Evolutionary conservation across 1,140 invertebrate species (phyloP), one percentile per base, ranked within the genome.

Genomic region (Hylaeus anthracinus): DNA sequence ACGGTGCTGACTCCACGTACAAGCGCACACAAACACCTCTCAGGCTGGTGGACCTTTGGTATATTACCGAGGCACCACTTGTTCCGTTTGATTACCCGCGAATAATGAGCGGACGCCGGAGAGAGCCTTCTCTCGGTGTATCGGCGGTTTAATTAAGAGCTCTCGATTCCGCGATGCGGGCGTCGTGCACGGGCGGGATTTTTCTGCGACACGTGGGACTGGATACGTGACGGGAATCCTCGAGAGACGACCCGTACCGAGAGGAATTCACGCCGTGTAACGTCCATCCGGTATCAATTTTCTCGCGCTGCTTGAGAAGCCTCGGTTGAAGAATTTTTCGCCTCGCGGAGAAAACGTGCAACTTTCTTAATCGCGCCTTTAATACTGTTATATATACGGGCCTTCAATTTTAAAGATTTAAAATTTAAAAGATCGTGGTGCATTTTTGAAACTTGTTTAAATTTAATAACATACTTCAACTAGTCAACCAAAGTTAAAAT

Each of bases 71-170:
- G 70, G 10, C 65, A 55, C 63, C 69, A 64, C 80, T 78, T 85
- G 82, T 81, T 84, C 74, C 84, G 66, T 85, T 85, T 85, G 84
- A 85, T 86, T 86, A 74, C 63, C 73, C 55, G 78, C 72, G 78
- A 75, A 81, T 81, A 82, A 86, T 76, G 69, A 79, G 58, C 58
- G 43, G 51, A 43, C 60, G 48, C 66, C 26, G 26, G 79, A 43
- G 55, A 12, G 71, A 15, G 65, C 67, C 66, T 76, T 43, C 4
- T 14, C 26, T 5, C 4, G 8, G 56, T 45, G 51, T 26, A 53
- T 53, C 12, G 3, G 10, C 0, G 43, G 14, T 48, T 72, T 81
- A 81, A 81, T 75, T 81, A 81, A 80, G 55, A 60, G 43, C 55
- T 80, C 72, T 80, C 55, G 72, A 80, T 73, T 67, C n/a, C 41